Percentiles rank a stretch among this genome's conserved stretches.
Evolutionary conservation across 2,113 vertebrate species (phyloP).

Genomic region (Scatophagus argus): DNA sequence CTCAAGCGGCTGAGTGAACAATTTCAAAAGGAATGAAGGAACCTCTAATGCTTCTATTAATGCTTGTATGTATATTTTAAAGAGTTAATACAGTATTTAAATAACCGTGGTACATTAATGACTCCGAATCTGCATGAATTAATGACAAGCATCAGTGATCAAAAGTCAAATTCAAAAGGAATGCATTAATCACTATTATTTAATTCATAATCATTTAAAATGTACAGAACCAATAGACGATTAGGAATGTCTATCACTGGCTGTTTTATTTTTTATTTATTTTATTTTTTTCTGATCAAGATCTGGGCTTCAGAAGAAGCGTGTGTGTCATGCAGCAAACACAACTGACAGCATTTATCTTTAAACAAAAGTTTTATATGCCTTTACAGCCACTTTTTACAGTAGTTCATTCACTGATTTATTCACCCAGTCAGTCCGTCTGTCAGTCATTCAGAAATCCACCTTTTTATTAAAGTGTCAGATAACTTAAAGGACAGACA

Average conservation of each 20-base stretch:
- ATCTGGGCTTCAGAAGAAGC: background rate
- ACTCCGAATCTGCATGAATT: slow-evolving; percentile 74
- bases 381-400: background rate
- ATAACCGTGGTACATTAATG: slow-evolving; percentile 60
- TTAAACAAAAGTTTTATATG: background rate
- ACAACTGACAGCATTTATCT: background rate
- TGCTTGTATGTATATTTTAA: slow-evolving; percentile 70
- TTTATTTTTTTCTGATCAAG: slow-evolving; percentile 36
- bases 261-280: too few relatives aligned
- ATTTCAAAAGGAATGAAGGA: slow-evolving; percentile 79
- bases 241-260: slow-evolving; percentile 71
- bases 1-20: slow-evolving; percentile 31
- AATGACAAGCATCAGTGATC: slow-evolving; percentile 73
- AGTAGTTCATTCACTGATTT: slow-evolving; percentile 6
- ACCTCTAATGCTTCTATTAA: slow-evolving; percentile 67
- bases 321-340: background rate
- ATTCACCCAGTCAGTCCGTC: background rate
- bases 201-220: slow-evolving; percentile 80
- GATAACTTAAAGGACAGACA: background rate
- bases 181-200: slow-evolving; percentile 81
- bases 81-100: slow-evolving; percentile 65
- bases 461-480: background rate
- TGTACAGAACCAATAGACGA: slow-evolving; percentile 61
- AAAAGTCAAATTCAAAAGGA: slow-evolving; percentile 78
- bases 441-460: background rate